Percentiles rank a stretch among this genome's conserved stretches.
phyloP scores from a whole-genome alignment of 2,797 vertebrate genomes.

The Myotis vivesi region DNA sequence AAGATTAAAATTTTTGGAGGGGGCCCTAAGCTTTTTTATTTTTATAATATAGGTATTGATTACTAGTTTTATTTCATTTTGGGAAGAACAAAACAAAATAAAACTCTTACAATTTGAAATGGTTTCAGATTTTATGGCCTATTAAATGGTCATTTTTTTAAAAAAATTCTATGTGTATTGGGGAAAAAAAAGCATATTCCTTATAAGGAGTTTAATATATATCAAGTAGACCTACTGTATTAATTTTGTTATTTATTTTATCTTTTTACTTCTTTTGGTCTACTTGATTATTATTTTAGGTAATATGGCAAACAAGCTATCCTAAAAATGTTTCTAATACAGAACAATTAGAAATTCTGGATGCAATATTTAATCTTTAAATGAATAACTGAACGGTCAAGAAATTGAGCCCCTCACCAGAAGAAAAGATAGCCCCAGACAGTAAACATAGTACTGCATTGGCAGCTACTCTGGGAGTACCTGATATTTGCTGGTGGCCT shows the following conservation, averaged over 20 bases:
- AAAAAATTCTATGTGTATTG: background rate
- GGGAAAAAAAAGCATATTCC: background rate
- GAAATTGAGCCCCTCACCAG: background rate
- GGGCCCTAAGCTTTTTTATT: background rate
- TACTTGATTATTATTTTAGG: background rate
- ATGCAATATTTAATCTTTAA: background rate
- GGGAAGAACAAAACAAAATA: background rate
- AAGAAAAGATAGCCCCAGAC: background rate
- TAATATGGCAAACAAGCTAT: background rate
- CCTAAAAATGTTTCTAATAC: background rate
- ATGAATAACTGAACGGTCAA: background rate
- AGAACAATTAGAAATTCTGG: background rate
- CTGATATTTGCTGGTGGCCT: background rate
- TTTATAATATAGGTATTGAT: background rate
- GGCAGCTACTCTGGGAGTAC: background rate
- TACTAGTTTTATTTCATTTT: background rate
- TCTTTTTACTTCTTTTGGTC: slow-evolving; percentile 2
- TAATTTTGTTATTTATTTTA: slow-evolving; percentile 2
- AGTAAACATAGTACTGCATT: background rate
- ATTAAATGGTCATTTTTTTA: background rate
- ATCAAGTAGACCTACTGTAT: background rate
- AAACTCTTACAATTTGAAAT: background rate
- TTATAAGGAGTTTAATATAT: background rate
- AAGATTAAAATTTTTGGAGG: background rate
- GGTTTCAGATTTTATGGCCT: background rate